phyloP scores from a whole-genome alignment of 2,113 vertebrate genomes.

The Picathartes gymnocephalus region DNA sequence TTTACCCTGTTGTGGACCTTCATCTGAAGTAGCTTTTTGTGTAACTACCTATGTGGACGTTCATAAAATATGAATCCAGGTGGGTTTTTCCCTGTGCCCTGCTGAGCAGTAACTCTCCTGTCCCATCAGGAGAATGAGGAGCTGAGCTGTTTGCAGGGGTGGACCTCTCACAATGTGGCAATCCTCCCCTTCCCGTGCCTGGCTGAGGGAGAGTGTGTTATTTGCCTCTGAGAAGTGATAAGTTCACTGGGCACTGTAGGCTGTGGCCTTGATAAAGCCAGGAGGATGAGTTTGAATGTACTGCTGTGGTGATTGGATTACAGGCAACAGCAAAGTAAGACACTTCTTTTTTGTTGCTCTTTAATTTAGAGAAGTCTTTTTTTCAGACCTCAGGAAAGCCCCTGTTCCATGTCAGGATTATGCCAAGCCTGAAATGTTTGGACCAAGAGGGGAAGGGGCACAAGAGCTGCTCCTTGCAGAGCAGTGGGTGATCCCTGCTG shows the following conservation, averaged over 20 bases:
- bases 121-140: background rate
- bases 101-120: background rate
- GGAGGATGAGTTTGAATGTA: background rate
- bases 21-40: background rate
- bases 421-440: background rate
- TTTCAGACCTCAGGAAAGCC: background rate
- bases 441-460: background rate
- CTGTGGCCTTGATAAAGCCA: background rate
- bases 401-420: background rate
- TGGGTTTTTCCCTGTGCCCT: background rate
- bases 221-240: background rate
- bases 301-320: background rate
- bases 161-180: rapidly evolving
- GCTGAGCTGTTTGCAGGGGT: background rate
- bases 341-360: background rate
- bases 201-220: rapidly evolving
- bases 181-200: rapidly evolving
- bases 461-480: background rate
- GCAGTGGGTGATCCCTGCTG: background rate
- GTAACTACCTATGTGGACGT: background rate
- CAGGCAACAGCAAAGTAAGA: background rate
- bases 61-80: background rate
- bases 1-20: background rate
- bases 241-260: background rate
- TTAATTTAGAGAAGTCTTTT: background rate